Evolutionary conservation across 1,140 invertebrate genomes (phyloP).

Genomic region (Pseudomyrmex concolor): DNA sequence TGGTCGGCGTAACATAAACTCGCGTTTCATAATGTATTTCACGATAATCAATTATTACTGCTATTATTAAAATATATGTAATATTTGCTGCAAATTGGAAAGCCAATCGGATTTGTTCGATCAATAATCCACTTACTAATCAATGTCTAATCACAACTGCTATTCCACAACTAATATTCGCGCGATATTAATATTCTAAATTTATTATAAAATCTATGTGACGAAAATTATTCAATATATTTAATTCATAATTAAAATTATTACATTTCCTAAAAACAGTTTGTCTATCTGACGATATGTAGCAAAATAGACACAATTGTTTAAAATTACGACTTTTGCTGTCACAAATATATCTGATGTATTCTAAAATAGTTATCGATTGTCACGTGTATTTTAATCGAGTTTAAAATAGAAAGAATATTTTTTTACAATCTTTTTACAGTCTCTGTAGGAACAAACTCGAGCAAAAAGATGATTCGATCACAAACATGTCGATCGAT

Average conservation of each 20-base stretch:
- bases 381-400: background rate
- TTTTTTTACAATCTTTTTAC: no score
- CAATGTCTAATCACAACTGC: background rate
- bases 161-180: slow-evolving; percentile 7
- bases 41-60: slow-evolving; percentile 2
- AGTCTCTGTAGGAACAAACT: background rate
- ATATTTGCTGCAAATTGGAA: slow-evolving; percentile 21
- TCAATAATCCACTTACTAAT: background rate
- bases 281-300: no score
- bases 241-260: no score
- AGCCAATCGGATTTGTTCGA: background rate
- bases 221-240: background rate
- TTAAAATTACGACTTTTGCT: no score
- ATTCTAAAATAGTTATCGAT: no score
- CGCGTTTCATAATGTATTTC: slow-evolving; percentile 2
- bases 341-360: no score
- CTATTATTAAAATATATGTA: slow-evolving; percentile 3
- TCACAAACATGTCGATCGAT: background rate
- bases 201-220: background rate
- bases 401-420: background rate
- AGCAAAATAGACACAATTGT: no score
- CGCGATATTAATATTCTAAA: slow-evolving; percentile 1
- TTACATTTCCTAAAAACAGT: no score
- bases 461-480: background rate
- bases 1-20: background rate